phyloP scores from a whole-genome alignment of 2,797 vertebrate genomes.

The Enteromius treurensis region DNA sequence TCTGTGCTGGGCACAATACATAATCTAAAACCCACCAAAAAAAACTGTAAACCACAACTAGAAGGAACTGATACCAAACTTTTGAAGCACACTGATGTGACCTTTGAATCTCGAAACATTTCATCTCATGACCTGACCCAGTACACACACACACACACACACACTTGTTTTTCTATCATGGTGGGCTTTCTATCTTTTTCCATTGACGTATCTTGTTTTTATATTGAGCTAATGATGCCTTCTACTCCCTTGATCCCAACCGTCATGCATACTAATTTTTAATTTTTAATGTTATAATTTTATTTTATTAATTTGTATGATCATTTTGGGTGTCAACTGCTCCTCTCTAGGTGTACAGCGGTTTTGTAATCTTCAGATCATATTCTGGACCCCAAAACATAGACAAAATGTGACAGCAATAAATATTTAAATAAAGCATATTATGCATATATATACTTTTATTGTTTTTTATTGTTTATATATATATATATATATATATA shows the following conservation, averaged over 20 bases:
- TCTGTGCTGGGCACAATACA: not conserved
- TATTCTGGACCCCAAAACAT: not conserved
- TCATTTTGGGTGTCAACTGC: not conserved
- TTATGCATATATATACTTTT: not conserved
- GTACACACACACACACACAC: not conserved
- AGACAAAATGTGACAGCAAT: not conserved
- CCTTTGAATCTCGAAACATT: not conserved
- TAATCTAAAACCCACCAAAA: not conserved
- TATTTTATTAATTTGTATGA: not conserved
- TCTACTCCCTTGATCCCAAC: not conserved
- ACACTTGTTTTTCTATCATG: not conserved
- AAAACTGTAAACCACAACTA: not conserved
- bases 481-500: no score
- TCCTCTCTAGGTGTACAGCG: not conserved
- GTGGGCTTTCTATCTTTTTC: slow-evolving; percentile 6
- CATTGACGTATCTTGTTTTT: not conserved
- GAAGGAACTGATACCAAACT: not conserved
- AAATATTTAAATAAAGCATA: not conserved
- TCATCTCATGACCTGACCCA: not conserved
- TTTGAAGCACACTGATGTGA: not conserved
- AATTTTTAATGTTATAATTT: not conserved
- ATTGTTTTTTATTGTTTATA: no score
- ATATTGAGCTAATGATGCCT: not conserved
- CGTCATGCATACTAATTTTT: not conserved
- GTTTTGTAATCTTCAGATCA: not conserved